Conservation (phyloP, 1,140 invertebrate genomes). For the Penaeus japonicus region DNA sequence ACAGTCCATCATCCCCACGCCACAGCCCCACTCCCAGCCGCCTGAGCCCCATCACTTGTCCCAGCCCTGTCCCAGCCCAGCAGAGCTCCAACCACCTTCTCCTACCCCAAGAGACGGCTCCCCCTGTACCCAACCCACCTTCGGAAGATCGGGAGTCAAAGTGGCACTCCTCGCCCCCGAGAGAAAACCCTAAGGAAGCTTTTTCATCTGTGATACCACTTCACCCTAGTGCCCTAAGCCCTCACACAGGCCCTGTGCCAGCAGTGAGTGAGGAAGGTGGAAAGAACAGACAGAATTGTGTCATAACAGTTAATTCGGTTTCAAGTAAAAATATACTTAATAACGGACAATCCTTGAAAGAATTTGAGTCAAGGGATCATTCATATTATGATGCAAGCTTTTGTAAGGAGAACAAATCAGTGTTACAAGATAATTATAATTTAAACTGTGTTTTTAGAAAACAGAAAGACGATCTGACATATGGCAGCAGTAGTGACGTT, state of each 20-base stretch:
- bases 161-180: slow-evolving; percentile 45
- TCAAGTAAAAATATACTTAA: slow-evolving; percentile 17
- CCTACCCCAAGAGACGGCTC: neutral
- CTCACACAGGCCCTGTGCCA: slow-evolving; percentile 40
- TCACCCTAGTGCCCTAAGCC: slow-evolving; percentile 56
- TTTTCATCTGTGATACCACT: slow-evolving; percentile 55
- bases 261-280: slow-evolving; percentile 29
- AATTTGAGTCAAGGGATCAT: slow-evolving; percentile 23
- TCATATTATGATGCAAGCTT: slow-evolving; percentile 40
- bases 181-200: slow-evolving; percentile 54
- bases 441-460: slow-evolving; percentile 37
- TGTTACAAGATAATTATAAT: slow-evolving; percentile 39
- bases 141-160: slow-evolving; percentile 22
- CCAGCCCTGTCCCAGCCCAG: neutral
- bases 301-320: slow-evolving; percentile 38
- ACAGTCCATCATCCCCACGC: slow-evolving; percentile 30
- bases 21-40: slow-evolving; percentile 21
- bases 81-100: slow-evolving; percentile 6
- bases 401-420: slow-evolving; percentile 22
- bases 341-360: slow-evolving; percentile 14
- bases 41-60: neutral
- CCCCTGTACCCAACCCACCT: slow-evolving; percentile 10
- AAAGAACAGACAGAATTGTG: slow-evolving; percentile 35
- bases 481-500: slow-evolving; percentile 24
- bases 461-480: slow-evolving; percentile 7